These are phyloP conservation scores for Lagodon rhomboides DNA, from an alignment of 2,797 vertebrate species.

Conservation along the genomic window DNA sequence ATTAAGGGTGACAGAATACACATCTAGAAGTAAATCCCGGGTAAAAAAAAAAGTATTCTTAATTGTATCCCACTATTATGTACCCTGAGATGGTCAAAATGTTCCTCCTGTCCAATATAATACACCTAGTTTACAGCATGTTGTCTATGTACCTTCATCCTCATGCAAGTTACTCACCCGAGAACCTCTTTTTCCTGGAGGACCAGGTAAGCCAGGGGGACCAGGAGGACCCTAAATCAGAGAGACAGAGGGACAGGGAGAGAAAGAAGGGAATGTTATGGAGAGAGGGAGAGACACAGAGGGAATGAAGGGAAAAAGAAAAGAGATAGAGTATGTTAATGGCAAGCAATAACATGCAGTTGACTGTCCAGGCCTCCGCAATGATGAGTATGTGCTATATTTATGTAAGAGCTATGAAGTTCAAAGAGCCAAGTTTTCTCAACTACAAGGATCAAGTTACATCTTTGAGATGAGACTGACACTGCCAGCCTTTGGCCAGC, in stretches of 20 bases:
- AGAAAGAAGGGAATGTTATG: conserved; percentile 48
- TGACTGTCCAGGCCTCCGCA: conserved; percentile 55
- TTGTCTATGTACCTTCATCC: background rate
- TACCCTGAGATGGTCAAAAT: background rate
- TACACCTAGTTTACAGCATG: background rate
- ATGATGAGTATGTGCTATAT: conserved; percentile 64
- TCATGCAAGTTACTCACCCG: conserved; percentile 88
- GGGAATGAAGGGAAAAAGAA: conserved; percentile 24
- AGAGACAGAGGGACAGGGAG: conserved; percentile 51
- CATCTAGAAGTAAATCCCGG: no score
- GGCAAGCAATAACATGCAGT: conserved; percentile 76
- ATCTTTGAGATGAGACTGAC: conserved; percentile 27
- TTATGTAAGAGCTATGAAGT: conserved; percentile 55
- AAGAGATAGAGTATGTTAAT: conserved; percentile 65
- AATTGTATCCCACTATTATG: background rate
- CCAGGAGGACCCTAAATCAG: conserved; percentile 92
- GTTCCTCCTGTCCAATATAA: background rate
- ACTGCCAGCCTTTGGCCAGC: conserved; percentile 18
- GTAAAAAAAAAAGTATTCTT: background rate
- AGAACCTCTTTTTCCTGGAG: conserved; percentile 92
- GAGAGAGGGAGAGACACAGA: conserved; percentile 30
- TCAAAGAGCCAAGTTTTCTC: conserved; percentile 62
- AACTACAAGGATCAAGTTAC: conserved; percentile 45
- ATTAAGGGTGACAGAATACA: background rate
- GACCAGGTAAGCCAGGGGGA: conserved; percentile 93